Evolutionary conservation across 2,888 invertebrate genomes (phyloP), one percentile per base, ranked within the genome.

Genomic region (Mythimna albipuncta): DNA sequence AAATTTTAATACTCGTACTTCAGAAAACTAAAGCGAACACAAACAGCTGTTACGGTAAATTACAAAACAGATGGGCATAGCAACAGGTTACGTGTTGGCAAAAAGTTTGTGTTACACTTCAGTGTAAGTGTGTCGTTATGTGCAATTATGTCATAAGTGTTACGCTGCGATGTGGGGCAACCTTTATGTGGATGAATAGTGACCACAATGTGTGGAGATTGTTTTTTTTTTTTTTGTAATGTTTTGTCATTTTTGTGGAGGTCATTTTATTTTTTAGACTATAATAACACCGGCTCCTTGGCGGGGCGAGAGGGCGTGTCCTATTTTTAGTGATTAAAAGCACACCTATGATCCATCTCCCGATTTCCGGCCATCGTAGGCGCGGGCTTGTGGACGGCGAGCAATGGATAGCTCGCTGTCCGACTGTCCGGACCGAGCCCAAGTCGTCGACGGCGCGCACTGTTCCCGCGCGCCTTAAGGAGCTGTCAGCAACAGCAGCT

Each of bases 31-130:
- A 32, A 58, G 13, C n/a, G 61, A 64, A 69, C 68, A 83, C 68
- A 61, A 83, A 71, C 52, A 21, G 52, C 47, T 47, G 69, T 63
- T 79, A 74, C 55, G 52, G 41, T 26, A 54, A 63, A 71, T 81
- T 81, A 79, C 83, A 83, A 81, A 79, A 83, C 71, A 69, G 80
- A 85, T 85, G 82, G 19, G 19, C 75, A 44, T 77, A 65, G 84
- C 61, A 81, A 84, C 74, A 67, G 52, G 65, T 79, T 74, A 72
- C 69, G 64, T 72, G 72, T 76, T 70, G 13, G 75, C 79, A 76
- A 84, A 84, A 82, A 79, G 7, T 57, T 11, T n/a, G 38, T 64
- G 84, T 84, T 82, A 85, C 76, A 84, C 71, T 71, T 79, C 76
- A 81, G 32, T 57, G 72, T 68, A 82, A 67, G 73, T 84, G 72